Conservation (phyloP, 1,140 invertebrate genomes). For the Achatina immaculata region DNA sequence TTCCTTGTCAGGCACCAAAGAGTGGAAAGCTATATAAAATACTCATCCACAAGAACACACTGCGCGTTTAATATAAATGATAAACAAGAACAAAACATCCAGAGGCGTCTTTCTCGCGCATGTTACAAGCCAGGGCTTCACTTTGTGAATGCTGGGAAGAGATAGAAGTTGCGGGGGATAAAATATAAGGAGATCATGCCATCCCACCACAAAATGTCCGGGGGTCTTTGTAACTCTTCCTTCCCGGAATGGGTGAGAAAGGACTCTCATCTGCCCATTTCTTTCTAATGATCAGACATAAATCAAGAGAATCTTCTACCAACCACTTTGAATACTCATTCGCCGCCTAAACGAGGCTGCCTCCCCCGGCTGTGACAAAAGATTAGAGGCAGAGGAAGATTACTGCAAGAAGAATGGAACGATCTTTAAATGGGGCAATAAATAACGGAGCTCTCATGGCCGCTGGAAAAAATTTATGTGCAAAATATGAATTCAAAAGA, state of each 20-base stretch:
- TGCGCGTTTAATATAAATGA: too few relatives aligned
- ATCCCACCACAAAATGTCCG: neutral
- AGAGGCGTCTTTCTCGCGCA: too few relatives aligned
- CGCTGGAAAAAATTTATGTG: neutral
- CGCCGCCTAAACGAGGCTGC: neutral
- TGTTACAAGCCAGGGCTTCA: too few relatives aligned
- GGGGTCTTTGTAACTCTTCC: neutral
- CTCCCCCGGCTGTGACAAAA: neutral
- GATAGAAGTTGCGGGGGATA: neutral
- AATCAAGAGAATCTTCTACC: neutral
- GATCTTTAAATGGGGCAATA: neutral
- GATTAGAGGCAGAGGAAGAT: neutral
- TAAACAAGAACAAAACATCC: too few relatives aligned
- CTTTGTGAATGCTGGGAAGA: too few relatives aligned
- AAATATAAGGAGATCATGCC: neutral
- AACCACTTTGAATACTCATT: neutral
- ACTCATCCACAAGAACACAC: too few relatives aligned
- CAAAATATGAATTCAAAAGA: slow-evolving; percentile 1
- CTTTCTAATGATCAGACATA: neutral
- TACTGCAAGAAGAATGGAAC: neutral
- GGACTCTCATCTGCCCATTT: neutral
- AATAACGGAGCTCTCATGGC: neutral
- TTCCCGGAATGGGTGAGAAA: neutral
- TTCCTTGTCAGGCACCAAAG: too few relatives aligned
- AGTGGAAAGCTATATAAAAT: too few relatives aligned